Evolutionary conservation across 1,140 invertebrate species (phyloP).

Genomic region (Drosophila kanapiae): DNA sequence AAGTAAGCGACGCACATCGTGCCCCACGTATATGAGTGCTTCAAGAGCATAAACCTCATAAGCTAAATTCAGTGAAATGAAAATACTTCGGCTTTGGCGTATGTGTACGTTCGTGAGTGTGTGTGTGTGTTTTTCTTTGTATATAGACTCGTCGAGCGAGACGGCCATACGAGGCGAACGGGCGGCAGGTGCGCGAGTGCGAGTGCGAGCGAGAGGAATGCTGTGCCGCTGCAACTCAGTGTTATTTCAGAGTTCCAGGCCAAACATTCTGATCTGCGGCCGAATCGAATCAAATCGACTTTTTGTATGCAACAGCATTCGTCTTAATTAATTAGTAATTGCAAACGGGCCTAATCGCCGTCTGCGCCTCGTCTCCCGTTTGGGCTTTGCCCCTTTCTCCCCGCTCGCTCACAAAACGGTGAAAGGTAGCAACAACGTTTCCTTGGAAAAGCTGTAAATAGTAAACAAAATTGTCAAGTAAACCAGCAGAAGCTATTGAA

Average conservation of each 20-base stretch:
- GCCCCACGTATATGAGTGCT: conserved; percentile 5
- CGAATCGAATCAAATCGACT: conserved; percentile 69
- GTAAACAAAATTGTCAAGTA: conserved; percentile 80
- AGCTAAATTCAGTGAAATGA: conserved; percentile 62
- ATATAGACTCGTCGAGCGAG: conserved; percentile 72
- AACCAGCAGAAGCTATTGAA: conserved; percentile 38
- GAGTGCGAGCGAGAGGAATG: conserved; percentile 64
- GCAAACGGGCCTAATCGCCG: conserved; percentile 41
- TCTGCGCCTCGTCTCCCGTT: not conserved
- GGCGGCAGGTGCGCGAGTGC: conserved; percentile 47
- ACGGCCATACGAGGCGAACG: conserved; percentile 43
- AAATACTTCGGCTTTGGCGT: conserved; percentile 73
- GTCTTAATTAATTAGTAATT: conserved; percentile 71
- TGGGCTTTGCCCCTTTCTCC: conserved; percentile 12
- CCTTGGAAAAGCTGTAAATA: conserved; percentile 83
- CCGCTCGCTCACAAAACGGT: conserved; percentile 22
- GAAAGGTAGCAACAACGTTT: conserved; percentile 78
- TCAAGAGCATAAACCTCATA: conserved; percentile 18
- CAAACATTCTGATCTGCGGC: conserved; percentile 72
- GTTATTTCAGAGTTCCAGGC: conserved; percentile 79
- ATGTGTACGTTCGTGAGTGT: conserved; percentile 53
- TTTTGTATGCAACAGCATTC: conserved; percentile 58
- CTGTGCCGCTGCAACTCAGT: conserved; percentile 50
- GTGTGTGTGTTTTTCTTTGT: conserved; percentile 75
- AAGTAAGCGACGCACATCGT: conserved; percentile 56